Base-by-base conservation (phyloP, 2,888 invertebrate genomes). In the Frankliniella intonsa region DNA sequence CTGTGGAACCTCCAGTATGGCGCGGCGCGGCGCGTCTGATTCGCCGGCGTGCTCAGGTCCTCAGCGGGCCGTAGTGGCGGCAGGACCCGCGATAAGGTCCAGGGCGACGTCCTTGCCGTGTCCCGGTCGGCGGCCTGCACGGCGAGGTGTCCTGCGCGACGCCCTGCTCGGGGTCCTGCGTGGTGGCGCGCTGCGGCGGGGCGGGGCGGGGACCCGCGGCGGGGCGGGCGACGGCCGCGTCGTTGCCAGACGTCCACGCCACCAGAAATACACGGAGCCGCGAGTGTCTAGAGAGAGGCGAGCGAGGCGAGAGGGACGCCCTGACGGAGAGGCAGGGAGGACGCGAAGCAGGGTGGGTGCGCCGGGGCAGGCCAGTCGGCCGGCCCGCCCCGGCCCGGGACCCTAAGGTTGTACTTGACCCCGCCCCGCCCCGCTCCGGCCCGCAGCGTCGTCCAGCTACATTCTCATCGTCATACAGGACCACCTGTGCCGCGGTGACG, bases 201-300 rank as follows among this genome's bases (percentile, higher is more conserved):
- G 69, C 10, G 9, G 25, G 69, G 25, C 22, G 9, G 62, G 62
- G 69, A 55, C 55, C 55, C 55, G 62, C 22, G 69, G 69, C 7
- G n/a, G 69, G 22, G 9, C 7, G 69, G 69, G 25, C 69, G 25
- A 17, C 62, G 22, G 62, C 12, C 3, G 69, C 69, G 69, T 25
- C 69, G 69, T 76, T 76, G 69, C 69, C 69, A 76, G 69, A 76
- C 69, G 69, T 76, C 69, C 22, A 8, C 25, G 69, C 69, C 69
- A 76, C 69, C 69, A 76, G 69, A 76, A 76, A 76, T 76, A 76
- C 69, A 76, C 69, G 69, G 69, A 76, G 69, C 22, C 22, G 69
- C 69, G 25, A 25, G 62, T 62, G 62, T 17, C 17, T 17, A 62
- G 62, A 22, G 69, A 5, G 69, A n/a, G 69, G 22, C n/a, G 9